Base-by-base conservation (phyloP, 2,888 invertebrate species). In the Phaonia tiefii region DNA sequence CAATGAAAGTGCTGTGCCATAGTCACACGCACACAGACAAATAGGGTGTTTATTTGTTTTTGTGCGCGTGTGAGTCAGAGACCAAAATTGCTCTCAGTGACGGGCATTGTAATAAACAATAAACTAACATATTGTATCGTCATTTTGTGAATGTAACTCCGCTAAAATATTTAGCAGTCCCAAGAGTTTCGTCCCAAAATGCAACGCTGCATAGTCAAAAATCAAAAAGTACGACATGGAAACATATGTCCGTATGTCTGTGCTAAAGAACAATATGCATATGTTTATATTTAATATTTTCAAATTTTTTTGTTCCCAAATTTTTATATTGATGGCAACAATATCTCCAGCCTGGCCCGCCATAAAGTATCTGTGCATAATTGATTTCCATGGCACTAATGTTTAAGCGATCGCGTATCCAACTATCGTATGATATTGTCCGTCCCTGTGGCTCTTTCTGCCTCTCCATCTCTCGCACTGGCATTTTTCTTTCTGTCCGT, bases 341-440 rank as follows among this genome's bases (percentile, higher is more conserved):
- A 39, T 39, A 39, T 39, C 20, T 39, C 46, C 15, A 44, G 7
- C 44, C 65, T 56, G 39, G 56, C 31, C 51, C 65, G 31, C 25
- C 26, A 66, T 56, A 58, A 56, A 25, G 56, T 67, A 58, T 74
- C 66, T 74, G 54, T 74, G n/a, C 56, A 49, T 66, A 74, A 58
- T 66, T 74, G 46, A 67, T 66, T 74, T 49, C 22, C 22, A 42
- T 26, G 31, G 42, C 51, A 51, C 51, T 46, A 51, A 51, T 54
- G 51, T 67, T 13, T 39, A 54, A 26, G 39, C 39, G 31, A 11
- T 20, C 15, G 49, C 49, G 51, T 37, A 37, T 46, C 26, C 46
- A 66, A 66, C 60, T 17, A 39, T n/a, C n/a, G n/a, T n/a, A n/a
- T n/a, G n/a, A n/a, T n/a, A n/a, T n/a, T n/a, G n/a, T n/a, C n/a